phyloP scores from a whole-genome alignment of 1,140 invertebrate genomes.

The Globodera ellingtonae region DNA sequence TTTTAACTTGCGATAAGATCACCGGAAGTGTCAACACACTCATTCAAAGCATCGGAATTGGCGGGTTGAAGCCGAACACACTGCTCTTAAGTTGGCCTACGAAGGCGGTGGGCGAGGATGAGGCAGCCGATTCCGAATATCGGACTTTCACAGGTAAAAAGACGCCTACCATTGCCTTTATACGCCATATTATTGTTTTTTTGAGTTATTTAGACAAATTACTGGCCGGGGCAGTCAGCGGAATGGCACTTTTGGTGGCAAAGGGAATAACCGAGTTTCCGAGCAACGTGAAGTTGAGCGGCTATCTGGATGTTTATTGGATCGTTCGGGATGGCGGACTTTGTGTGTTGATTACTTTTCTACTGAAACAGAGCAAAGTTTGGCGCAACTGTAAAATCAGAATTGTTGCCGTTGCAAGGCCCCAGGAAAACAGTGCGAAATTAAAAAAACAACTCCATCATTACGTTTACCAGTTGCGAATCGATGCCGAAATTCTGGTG shows the following conservation, averaged over 20 bases:
- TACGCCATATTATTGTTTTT: neutral
- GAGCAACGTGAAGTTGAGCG: conserved; percentile 46
- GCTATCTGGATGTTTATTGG: conserved; percentile 59
- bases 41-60: conserved; percentile 82
- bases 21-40: conserved; percentile 75
- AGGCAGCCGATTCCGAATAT: conserved; percentile 53
- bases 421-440: conserved; percentile 98
- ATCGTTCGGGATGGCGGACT: conserved; percentile 73
- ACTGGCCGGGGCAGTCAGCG: conserved; percentile 52
- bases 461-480: conserved; percentile 94
- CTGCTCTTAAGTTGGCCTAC: conserved; percentile 97
- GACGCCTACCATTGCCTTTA: neutral
- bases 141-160: conserved; percentile 56
- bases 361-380: conserved; percentile 83
- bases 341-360: conserved; percentile 92
- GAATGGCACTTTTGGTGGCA: conserved; percentile 63
- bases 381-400: conserved; percentile 98
- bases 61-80: conserved; percentile 96
- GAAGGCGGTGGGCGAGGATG: conserved; percentile 71
- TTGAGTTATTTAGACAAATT: conserved; percentile 46
- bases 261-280: conserved; percentile 62
- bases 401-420: conserved; percentile 97
- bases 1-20: conserved; percentile 75
- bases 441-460: conserved; percentile 98
- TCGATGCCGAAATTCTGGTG: conserved; percentile 80